Evolutionary conservation across 2,888 invertebrate species (phyloP), one percentile per base, ranked within the genome.

Genomic region (Metellina segmentata): DNA sequence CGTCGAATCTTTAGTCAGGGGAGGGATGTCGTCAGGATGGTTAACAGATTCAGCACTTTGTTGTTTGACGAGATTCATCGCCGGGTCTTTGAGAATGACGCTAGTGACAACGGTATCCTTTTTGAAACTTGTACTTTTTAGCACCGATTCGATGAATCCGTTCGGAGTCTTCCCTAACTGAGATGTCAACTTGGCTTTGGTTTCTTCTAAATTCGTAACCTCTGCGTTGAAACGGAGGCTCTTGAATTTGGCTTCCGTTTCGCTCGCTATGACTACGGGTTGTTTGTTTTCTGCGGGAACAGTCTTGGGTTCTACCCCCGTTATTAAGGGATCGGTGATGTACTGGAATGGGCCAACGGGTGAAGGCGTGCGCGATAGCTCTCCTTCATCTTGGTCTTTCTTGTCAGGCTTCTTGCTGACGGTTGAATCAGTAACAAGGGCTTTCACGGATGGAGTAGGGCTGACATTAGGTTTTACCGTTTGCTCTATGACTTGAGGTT

Each of bases 291-390:
- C 81, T 1, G 19, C n/a, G 0, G 51, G 51, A 52, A 71, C 13
- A n/a, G 16, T 16, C 7, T 53, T 77, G 20, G 6, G 16, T 34
- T 91, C 87, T 4, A 87, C 78, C 4, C 91, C 91, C 2, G 91
- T 91, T 52, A 91, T 88, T 1, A 91, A 79, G 6, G 91, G 91
- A 70, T 91, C 91, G 20, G 91, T 91, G 6, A 91, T 91, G 70
- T 91, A 91, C 19, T 77, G 52, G 81, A 91, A 83, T 16, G 91
- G 91, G 6, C 91, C 91, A 34, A 91, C 79, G 0, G 91, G 91
- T 2, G 88, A 88, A 7, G 91, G 91, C 7, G 91, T 91, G 6
- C 85, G 79, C 13, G 91, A 91, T n/a, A 91, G 48, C n/a, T 91
- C 91, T 1, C 88, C 91, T 51, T 91, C 91, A 19, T 81, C 74